Conservation (phyloP, 2,797 vertebrate species). For the Falco novaeseelandiae region DNA sequence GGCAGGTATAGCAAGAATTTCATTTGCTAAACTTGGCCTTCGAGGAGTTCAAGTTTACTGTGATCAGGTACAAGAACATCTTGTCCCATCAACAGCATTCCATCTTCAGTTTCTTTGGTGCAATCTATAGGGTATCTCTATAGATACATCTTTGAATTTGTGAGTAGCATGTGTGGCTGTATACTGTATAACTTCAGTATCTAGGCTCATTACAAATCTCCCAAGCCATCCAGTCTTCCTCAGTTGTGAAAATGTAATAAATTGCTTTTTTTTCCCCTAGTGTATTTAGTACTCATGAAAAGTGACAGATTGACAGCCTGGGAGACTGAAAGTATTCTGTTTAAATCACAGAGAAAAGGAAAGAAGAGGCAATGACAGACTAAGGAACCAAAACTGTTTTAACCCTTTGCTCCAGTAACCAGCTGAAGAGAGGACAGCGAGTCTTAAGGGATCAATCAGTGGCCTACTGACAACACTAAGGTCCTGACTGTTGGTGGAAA, state of each 20-base stretch:
- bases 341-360: neutral
- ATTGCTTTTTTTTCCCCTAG: neutral
- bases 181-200: neutral
- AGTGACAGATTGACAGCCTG: slow-evolving; percentile 23
- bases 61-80: neutral
- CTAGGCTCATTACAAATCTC: neutral
- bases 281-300: slow-evolving; percentile 35
- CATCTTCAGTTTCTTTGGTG: neutral
- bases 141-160: neutral
- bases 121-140: neutral
- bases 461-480: neutral
- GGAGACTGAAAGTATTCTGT: neutral
- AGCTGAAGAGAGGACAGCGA: neutral
- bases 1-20: neutral
- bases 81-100: neutral
- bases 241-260: slow-evolving; percentile 42
- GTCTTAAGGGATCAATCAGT: neutral
- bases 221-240: neutral
- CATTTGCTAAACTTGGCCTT: neutral
- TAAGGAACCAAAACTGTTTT: neutral
- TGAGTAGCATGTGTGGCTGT: neutral
- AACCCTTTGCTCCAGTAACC: neutral
- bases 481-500: neutral
- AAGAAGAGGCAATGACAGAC: neutral
- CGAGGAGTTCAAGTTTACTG: neutral